Conservation (phyloP, 2,113 vertebrate genomes). For the Amazona guildingii region DNA sequence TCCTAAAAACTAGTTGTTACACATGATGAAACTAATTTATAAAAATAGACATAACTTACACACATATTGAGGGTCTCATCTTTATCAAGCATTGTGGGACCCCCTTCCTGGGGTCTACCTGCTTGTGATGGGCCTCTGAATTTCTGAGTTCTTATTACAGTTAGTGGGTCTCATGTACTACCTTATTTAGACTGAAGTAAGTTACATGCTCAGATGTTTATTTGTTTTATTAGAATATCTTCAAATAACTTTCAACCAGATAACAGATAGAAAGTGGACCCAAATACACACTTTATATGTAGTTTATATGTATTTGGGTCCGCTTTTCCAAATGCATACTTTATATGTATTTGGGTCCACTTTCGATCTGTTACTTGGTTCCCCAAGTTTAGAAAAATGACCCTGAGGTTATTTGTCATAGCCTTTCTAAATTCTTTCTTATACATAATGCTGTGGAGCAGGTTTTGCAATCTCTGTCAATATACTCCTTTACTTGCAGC, state of each 20-base stretch:
- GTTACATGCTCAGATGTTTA: not conserved
- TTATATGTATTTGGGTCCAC: not conserved
- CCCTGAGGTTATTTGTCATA: conserved; percentile 34
- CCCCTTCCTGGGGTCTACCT: not conserved
- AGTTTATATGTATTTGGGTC: not conserved
- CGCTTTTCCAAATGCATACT: not conserved
- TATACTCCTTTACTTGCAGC: not conserved
- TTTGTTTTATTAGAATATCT: not conserved
- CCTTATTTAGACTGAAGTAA: not conserved
- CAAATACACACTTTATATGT: not conserved
- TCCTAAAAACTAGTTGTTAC: not conserved
- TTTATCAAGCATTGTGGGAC: not conserved
- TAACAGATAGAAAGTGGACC: not conserved
- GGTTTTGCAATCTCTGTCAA: conserved; percentile 32
- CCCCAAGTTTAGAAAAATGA: not conserved
- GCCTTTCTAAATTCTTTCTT: not conserved
- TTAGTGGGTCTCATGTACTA: not conserved
- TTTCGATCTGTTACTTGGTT: not conserved
- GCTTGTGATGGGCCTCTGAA: not conserved
- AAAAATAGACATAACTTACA: not conserved
- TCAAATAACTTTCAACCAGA: not conserved
- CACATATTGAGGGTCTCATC: not conserved
- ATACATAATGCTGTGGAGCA: conserved; percentile 12
- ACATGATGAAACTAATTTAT: not conserved
- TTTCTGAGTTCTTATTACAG: not conserved